phyloP scores from a whole-genome alignment of 2,888 invertebrate species.

The Scaptomyza flava region DNA sequence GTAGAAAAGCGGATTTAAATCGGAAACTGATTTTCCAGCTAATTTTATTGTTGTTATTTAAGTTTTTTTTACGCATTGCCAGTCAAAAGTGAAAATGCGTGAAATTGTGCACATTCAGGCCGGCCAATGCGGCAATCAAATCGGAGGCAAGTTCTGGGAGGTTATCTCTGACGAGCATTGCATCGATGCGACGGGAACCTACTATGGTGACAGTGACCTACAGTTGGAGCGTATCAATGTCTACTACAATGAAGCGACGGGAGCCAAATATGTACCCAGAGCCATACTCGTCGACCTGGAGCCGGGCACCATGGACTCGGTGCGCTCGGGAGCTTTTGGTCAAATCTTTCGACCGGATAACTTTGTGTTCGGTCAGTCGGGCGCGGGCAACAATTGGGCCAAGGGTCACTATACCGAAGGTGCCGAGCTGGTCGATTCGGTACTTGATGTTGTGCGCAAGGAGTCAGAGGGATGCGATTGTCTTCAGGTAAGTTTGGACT shows the following conservation, averaged over 20 bases:
- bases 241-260: slow-evolving; percentile 97
- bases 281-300: slow-evolving; percentile 97
- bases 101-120: slow-evolving; percentile 98
- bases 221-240: slow-evolving; percentile 97
- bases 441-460: slow-evolving; percentile 92
- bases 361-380: slow-evolving; percentile 95
- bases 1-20: slow-evolving; percentile 12
- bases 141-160: slow-evolving; percentile 98
- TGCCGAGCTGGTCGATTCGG: slow-evolving; percentile 93
- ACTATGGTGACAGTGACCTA: slow-evolving; percentile 95
- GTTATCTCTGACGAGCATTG: slow-evolving; percentile 98
- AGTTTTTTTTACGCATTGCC: slow-evolving; percentile 1
- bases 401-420: slow-evolving; percentile 98
- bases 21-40: slow-evolving; percentile 1
- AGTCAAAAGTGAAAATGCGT: slow-evolving; percentile 89
- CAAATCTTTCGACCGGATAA: slow-evolving; percentile 98
- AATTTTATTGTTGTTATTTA: slow-evolving; percentile 11
- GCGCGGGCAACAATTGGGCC: slow-evolving; percentile 95
- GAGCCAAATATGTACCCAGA: slow-evolving; percentile 97
- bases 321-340: slow-evolving; percentile 96
- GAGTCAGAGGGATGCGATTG: slow-evolving; percentile 97
- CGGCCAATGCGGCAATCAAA: slow-evolving; percentile 98
- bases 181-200: slow-evolving; percentile 95
- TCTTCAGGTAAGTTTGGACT: slow-evolving; percentile 86
- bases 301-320: slow-evolving; percentile 99